These are phyloP conservation scores for Orthochromis malagaraziensis DNA, from an alignment of 2,113 vertebrate species.

Conservation along the genomic window DNA sequence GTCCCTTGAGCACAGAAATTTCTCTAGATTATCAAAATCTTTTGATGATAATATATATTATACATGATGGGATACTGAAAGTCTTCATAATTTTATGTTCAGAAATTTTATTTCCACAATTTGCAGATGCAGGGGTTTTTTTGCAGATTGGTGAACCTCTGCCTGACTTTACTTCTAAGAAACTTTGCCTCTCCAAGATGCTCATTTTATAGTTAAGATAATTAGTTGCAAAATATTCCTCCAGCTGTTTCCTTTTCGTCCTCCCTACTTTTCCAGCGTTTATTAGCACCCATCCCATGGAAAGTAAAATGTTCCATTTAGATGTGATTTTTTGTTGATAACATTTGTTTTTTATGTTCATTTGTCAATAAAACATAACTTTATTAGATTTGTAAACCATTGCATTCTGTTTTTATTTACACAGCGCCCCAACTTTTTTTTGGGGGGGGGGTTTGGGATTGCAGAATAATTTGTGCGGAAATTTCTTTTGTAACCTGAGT, in stretches of 20 bases:
- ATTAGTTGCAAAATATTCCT: not conserved
- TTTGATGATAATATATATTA: not conserved
- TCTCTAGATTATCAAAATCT: fast-evolving
- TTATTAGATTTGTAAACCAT: not conserved
- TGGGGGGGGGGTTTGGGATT: fast-evolving
- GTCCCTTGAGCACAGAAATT: not conserved
- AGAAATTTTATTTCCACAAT: not conserved
- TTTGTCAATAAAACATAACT: not conserved
- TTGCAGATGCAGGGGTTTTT: not conserved
- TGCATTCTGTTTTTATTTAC: not conserved
- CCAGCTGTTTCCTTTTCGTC: not conserved
- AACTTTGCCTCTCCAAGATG: not conserved
- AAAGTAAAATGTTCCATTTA: not conserved
- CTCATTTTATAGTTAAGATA: not conserved
- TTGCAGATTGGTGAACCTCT: not conserved
- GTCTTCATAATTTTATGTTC: not conserved
- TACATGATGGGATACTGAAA: fast-evolving
- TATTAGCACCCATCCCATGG: not conserved
- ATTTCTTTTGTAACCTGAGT: not conserved
- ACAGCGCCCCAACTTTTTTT: fast-evolving
- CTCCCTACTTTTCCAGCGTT: fast-evolving
- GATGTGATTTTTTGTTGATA: not conserved
- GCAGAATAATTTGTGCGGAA: not conserved
- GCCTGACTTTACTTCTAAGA: not conserved
- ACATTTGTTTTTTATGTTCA: not conserved